Evolutionary conservation across 1,140 invertebrate genomes (phyloP).

Genomic region (Scaptodrosophila lebanonensis): DNA sequence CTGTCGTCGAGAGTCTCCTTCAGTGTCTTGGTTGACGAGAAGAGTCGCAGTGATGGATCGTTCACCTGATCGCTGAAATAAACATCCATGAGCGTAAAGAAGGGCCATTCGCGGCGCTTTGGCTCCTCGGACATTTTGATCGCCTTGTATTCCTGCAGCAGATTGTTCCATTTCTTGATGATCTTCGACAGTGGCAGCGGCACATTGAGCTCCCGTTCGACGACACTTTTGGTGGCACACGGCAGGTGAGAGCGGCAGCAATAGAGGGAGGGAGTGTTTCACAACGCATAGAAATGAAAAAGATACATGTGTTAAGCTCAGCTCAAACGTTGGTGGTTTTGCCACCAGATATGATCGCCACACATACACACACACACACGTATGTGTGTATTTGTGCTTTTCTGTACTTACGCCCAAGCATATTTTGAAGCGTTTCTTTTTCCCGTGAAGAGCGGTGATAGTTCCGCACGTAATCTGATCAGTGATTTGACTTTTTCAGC

Average conservation of each 20-base stretch:
- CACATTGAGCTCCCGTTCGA: constrained; percentile 76
- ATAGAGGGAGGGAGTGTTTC: constrained; percentile 2
- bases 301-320: not conserved
- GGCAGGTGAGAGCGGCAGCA: not conserved
- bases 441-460: constrained; percentile 76
- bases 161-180: constrained; percentile 77
- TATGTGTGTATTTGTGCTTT: not conserved
- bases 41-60: constrained; percentile 73
- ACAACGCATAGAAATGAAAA: not conserved
- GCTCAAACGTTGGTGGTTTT: constrained; percentile 22
- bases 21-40: constrained; percentile 76
- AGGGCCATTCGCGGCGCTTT: constrained; percentile 76
- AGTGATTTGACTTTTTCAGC: constrained; percentile 77
- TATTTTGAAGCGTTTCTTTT: constrained; percentile 77
- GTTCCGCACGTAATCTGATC: constrained; percentile 76
- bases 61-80: constrained; percentile 77
- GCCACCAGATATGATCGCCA: too few species aligned
- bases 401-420: constrained; percentile 77
- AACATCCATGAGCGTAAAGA: constrained; percentile 76
- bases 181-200: constrained; percentile 77
- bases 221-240: too few species aligned
- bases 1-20: constrained; percentile 76
- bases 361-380: too few species aligned
- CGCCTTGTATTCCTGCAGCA: constrained; percentile 77
- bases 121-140: constrained; percentile 77